Evolutionary conservation across 2,888 invertebrate genomes (phyloP).

Genomic region (Cotesia congregata): DNA sequence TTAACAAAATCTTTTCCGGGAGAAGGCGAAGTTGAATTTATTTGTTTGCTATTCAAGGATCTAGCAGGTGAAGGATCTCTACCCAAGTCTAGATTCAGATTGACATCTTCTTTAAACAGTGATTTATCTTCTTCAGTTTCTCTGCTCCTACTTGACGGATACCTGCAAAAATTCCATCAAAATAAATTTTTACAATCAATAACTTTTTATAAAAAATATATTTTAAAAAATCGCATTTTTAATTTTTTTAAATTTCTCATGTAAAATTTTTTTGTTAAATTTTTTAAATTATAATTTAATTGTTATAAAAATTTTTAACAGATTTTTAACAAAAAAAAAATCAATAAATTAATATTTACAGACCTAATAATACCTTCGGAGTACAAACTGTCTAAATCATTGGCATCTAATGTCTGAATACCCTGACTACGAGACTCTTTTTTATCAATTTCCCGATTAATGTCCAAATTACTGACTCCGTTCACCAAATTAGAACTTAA

Average conservation of each 20-base stretch:
- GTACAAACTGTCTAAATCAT: slow-evolving; percentile 57
- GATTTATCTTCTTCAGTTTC: slow-evolving; percentile 37
- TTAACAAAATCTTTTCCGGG: slow-evolving; percentile 50
- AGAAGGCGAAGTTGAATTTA: slow-evolving; percentile 37
- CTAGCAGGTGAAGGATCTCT: slow-evolving; percentile 12
- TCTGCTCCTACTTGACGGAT: slow-evolving; percentile 55
- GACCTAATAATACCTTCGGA: slow-evolving; percentile 64
- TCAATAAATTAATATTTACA: no score
- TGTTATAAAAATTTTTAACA: neutral
- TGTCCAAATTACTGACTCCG: neutral
- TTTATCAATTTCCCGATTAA: slow-evolving; percentile 28
- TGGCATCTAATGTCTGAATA: slow-evolving; percentile 63
- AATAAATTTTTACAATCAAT: no score
- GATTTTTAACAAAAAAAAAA: neutral
- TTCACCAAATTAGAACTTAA: neutral
- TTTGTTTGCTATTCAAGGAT: slow-evolving; percentile 15
- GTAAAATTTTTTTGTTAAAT: neutral
- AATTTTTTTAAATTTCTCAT: no score
- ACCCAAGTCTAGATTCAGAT: slow-evolving; percentile 40
- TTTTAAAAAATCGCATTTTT: no score
- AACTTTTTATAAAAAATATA: no score
- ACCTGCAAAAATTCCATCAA: slow-evolving; percentile 48
- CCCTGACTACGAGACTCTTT: slow-evolving; percentile 57
- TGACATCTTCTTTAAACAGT: slow-evolving; percentile 14
- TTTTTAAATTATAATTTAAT: neutral